Base-by-base conservation (phyloP, 2,797 vertebrate genomes). In the Takifugu ocellatus region DNA sequence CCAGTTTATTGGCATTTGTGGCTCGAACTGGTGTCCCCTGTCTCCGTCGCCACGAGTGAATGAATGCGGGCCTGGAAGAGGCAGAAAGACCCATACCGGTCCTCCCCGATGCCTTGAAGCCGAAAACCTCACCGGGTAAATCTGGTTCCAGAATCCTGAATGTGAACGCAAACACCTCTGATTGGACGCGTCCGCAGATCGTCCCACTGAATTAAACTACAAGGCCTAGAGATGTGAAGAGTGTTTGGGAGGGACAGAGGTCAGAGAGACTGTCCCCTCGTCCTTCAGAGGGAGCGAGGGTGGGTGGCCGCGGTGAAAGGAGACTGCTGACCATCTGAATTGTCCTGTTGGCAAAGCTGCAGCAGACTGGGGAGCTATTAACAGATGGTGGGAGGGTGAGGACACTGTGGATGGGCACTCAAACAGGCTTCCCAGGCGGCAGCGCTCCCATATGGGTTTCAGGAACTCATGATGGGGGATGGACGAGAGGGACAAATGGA, bases 311-410 rank as follows among this genome's bases (percentile, higher is more conserved):
- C 65, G 61, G 78, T 82, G 78, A 82, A 80, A 67, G 84, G 86
- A 88, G 83, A 79, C 87, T 86, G 90, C 88, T 89, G 90, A 91
- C 90, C 88, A 88, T 89, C 84, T 87, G 86, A 89, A 85, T 73
- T 66, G 80, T 84, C 81, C 80, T 88, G 84, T 83, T 91, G 90
- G 90, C 89, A 86, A 72, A 85, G 61, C 82, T 25, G 82, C 78
- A 60, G 79, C 86, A 84, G 85, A 79, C 82, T 72, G 87, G 78
- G 76, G 84, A 79, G 91, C 71, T 81, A 75, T 76, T 60, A 68
- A 89, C 92, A 92, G 92, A 93, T 92, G 92, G 92, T 77, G 51
- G 81, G 83, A 87, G 89, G 86, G 86, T 82, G 82, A 90, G 91
- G 90, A 88, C 89, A 81, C 87, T 63, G 75, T 85, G 82, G 89